A percentile compares a stretch with the other conserved stretches of the same genome.
These are phyloP conservation scores for Pristionchus japonicus DNA, from an alignment of 2,888 invertebrate species.

Conservation along the genomic window DNA sequence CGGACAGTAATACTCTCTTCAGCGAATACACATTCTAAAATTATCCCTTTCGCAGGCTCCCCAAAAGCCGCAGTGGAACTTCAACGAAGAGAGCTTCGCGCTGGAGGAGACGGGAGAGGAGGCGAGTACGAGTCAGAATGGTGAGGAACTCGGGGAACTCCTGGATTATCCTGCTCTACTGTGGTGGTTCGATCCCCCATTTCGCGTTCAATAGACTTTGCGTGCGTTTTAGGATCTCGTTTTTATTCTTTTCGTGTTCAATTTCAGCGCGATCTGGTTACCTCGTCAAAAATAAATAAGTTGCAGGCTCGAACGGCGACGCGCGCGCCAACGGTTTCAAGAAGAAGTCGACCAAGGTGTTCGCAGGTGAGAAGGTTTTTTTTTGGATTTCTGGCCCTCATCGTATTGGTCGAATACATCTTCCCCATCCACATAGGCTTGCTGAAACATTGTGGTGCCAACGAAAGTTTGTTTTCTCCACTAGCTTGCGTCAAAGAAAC, in stretches of 20 bases:
- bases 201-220: not conserved
- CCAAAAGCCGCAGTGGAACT: constrained; percentile 64
- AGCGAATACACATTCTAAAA: no score
- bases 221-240: not conserved
- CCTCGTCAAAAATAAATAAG: not conserved
- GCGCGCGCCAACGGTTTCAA: not conserved
- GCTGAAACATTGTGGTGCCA: not conserved
- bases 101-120: constrained; percentile 4
- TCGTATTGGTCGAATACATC: no score
- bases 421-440: not conserved
- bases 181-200: no score
- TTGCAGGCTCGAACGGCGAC: not conserved
- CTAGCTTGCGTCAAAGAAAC: no score
- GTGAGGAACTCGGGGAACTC: no score
- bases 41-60: constrained; percentile 53
- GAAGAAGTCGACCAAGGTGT: constrained; percentile 17
- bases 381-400: not conserved
- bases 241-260: not conserved
- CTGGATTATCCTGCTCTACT: no score
- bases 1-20: no score
- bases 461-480: no score
- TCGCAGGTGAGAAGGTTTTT: not conserved
- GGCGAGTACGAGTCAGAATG: constrained; percentile 13
- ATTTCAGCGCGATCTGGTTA: not conserved
- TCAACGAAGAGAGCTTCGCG: constrained; percentile 47